Percentiles rank a stretch among this genome's conserved stretches.
Conservation (phyloP, 2,888 invertebrate genomes). For the Troides oblongomaculatus region DNA sequence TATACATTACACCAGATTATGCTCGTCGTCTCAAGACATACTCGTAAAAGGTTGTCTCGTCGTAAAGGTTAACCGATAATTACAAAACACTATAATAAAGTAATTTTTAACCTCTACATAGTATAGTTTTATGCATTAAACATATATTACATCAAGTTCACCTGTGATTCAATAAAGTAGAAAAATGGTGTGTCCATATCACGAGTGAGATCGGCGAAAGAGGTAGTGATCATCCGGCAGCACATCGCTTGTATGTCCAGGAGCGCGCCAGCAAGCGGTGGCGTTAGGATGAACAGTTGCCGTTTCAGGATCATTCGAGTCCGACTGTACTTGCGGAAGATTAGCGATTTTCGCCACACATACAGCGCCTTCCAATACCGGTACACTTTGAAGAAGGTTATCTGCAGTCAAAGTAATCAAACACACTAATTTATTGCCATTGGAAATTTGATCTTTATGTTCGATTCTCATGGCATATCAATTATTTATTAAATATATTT, state of each 20-base stretch:
- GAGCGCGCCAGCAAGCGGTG: slow-evolving; percentile 85
- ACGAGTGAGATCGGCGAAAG: slow-evolving; percentile 80
- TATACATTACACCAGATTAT: no score
- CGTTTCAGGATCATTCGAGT: slow-evolving; percentile 82
- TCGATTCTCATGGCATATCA: no score
- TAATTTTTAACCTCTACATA: no score
- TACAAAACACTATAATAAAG: no score
- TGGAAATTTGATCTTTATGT: no score
- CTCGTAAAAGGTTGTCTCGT: no score
- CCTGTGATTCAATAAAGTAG: slow-evolving; percentile 86
- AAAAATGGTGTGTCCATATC: slow-evolving; percentile 80
- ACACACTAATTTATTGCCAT: neutral
- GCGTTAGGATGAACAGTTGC: slow-evolving; percentile 87
- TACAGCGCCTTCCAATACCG: slow-evolving; percentile 90
- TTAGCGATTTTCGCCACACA: slow-evolving; percentile 88
- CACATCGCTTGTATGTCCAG: slow-evolving; percentile 85
- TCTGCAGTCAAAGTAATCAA: slow-evolving; percentile 52
- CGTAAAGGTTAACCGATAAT: no score
- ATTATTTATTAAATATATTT: no score
- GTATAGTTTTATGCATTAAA: neutral
- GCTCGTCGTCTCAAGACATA: no score
- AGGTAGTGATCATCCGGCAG: slow-evolving; percentile 80
- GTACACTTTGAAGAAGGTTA: slow-evolving; percentile 84
- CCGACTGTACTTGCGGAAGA: slow-evolving; percentile 83
- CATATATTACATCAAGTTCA: slow-evolving; percentile 37